These are phyloP conservation scores for Hypotaenidia okinawae DNA, from an alignment of 2,797 vertebrate genomes.

Conservation along the genomic window DNA sequence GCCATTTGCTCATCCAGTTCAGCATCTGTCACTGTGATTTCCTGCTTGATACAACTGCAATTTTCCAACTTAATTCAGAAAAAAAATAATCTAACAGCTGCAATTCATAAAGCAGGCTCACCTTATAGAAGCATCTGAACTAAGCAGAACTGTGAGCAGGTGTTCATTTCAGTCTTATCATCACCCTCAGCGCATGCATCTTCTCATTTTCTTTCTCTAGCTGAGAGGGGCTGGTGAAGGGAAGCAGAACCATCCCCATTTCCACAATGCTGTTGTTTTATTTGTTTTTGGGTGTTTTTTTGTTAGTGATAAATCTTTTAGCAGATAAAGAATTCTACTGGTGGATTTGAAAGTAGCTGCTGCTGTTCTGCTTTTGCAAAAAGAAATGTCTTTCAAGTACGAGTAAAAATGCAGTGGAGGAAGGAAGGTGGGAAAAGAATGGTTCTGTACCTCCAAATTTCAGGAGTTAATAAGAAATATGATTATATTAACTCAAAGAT, in stretches of 20 bases:
- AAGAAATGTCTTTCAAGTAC: not conserved
- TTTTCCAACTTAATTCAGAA: not conserved
- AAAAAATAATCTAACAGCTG: not conserved
- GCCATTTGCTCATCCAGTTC: not conserved
- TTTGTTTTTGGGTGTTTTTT: not conserved
- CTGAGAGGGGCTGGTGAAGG: not conserved
- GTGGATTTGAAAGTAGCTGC: not conserved
- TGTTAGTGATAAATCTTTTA: not conserved
- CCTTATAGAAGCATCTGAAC: not conserved
- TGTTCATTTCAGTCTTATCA: not conserved
- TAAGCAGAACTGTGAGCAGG: not conserved
- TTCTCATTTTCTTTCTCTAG: not conserved
- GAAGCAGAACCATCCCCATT: not conserved
- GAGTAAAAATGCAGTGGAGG: not conserved
- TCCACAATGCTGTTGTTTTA: not conserved
- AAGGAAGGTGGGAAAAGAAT: not conserved
- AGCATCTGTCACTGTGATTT: not conserved
- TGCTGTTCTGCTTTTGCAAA: not conserved
- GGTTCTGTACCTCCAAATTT: not conserved
- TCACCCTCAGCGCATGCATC: not conserved
- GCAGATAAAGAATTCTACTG: not conserved
- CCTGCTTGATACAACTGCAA: not conserved
- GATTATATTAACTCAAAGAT: not conserved
- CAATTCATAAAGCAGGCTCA: not conserved
- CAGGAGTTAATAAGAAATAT: not conserved